phyloP scores from a whole-genome alignment of 1,140 invertebrate species.

The Argopecten irradians region DNA sequence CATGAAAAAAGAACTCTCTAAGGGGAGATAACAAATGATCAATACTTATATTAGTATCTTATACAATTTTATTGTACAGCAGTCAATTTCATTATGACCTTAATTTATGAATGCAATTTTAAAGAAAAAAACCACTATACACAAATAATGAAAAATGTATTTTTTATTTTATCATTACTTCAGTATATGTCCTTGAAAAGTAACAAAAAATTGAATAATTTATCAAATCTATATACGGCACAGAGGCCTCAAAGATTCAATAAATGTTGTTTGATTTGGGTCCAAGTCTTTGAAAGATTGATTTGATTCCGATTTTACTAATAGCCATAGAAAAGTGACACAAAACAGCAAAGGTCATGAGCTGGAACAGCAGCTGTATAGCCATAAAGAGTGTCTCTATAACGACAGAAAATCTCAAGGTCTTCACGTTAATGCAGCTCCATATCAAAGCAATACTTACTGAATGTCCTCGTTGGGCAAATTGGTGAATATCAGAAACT shows the following conservation, averaged over 20 bases:
- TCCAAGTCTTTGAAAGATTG: not conserved
- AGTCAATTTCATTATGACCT: not conserved
- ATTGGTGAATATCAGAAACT: not conserved
- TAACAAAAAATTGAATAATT: not conserved
- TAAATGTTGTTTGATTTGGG: not conserved
- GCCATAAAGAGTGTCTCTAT: not conserved
- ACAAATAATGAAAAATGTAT: not conserved
- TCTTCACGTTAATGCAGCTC: not conserved
- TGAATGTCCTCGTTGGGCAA: no score
- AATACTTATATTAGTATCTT: not conserved
- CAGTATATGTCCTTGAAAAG: not conserved
- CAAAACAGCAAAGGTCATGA: not conserved
- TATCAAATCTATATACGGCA: not conserved
- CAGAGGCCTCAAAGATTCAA: not conserved
- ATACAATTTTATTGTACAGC: not conserved
- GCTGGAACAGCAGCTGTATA: not conserved
- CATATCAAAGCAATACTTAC: not conserved
- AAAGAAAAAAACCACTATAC: not conserved
- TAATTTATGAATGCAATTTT: not conserved
- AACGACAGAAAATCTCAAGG: not conserved
- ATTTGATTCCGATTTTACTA: not conserved
- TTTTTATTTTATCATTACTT: not conserved
- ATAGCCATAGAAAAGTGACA: not conserved
- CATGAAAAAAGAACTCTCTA: not conserved
- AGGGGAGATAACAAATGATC: not conserved